Percentiles rank a stretch among this genome's conserved stretches.
Conservation (phyloP, 2,888 invertebrate genomes). For the Muscina levida region DNA sequence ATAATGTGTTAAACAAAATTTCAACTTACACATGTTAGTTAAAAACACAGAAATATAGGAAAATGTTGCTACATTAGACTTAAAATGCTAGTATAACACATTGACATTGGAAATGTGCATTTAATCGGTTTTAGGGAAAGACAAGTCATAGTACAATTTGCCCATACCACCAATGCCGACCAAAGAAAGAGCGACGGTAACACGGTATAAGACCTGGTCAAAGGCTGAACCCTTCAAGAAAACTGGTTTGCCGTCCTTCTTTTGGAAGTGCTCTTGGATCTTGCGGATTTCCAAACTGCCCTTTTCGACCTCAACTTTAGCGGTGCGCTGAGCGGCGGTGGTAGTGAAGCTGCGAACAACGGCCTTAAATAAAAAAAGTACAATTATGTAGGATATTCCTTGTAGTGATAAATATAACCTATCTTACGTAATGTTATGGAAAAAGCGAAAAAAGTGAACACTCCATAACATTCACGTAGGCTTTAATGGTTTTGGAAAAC, state of each 20-base stretch:
- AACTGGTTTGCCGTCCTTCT: conserved; percentile 80
- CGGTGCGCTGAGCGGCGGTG: conserved; percentile 68
- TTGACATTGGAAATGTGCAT: conserved; percentile 7
- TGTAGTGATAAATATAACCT: conserved; percentile 17
- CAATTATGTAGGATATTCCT: neutral
- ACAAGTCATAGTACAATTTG: conserved; percentile 76
- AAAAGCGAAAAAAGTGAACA: neutral
- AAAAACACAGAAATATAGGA: conserved; percentile 54
- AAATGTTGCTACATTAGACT: conserved; percentile 26
- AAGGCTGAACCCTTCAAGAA: conserved; percentile 80
- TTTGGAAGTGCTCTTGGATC: conserved; percentile 75
- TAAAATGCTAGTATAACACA: conserved; percentile 28
- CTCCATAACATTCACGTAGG: neutral
- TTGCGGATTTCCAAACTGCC: conserved; percentile 75
- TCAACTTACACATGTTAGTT: conserved; percentile 43
- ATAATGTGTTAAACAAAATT: neutral
- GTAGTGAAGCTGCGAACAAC: conserved; percentile 77
- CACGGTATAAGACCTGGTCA: conserved; percentile 80
- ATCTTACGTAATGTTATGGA: conserved; percentile 63
- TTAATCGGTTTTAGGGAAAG: conserved; percentile 71
- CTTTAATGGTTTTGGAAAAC: too few species aligned
- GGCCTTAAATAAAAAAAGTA: conserved; percentile 69
- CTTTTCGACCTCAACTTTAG: conserved; percentile 72
- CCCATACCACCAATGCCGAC: conserved; percentile 77
- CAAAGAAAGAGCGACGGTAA: conserved; percentile 76